A percentile compares a stretch with the other conserved stretches of the same genome.
Evolutionary conservation across 2,113 vertebrate species (phyloP).

Genomic region (Rhabdornis inornatus): DNA sequence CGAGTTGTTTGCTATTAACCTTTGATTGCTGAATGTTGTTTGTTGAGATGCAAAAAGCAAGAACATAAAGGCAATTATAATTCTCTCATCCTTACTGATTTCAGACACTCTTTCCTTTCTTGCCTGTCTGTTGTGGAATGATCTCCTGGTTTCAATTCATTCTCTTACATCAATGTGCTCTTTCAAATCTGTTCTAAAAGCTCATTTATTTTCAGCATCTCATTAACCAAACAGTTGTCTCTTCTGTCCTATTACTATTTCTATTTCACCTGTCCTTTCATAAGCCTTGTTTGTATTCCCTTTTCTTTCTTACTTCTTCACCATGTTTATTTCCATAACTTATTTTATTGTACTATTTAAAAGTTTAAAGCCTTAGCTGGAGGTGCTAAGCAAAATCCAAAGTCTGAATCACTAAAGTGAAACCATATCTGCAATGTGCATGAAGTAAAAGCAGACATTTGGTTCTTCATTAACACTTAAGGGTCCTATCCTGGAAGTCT

Average conservation of each 20-base stretch:
- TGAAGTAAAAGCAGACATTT: not conserved
- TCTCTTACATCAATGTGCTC: not conserved
- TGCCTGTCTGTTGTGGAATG: not conserved
- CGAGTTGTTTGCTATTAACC: slow-evolving; percentile 47
- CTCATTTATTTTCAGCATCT: slow-evolving; percentile 26
- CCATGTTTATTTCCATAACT: not conserved
- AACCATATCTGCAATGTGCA: not conserved
- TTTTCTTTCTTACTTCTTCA: not conserved
- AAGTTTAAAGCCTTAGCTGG: not conserved
- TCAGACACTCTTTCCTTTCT: not conserved
- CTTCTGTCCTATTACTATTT: not conserved
- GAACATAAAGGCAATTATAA: slow-evolving; percentile 44
- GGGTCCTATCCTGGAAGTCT: not conserved
- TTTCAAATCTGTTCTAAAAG: slow-evolving; percentile 35
- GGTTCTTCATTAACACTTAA: not conserved
- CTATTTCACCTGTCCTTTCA: not conserved
- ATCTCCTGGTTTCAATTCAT: slow-evolving; percentile 14
- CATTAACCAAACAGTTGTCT: not conserved
- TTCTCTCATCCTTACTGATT: slow-evolving; percentile 38
- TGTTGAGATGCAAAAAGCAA: slow-evolving; percentile 13
- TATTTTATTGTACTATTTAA: not conserved
- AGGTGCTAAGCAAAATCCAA: not conserved
- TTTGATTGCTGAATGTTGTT: slow-evolving; percentile 29
- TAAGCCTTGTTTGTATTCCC: not conserved
- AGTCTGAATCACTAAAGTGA: not conserved